phyloP scores from a whole-genome alignment of 2,888 invertebrate species.

The Andrena hattorfiana region DNA sequence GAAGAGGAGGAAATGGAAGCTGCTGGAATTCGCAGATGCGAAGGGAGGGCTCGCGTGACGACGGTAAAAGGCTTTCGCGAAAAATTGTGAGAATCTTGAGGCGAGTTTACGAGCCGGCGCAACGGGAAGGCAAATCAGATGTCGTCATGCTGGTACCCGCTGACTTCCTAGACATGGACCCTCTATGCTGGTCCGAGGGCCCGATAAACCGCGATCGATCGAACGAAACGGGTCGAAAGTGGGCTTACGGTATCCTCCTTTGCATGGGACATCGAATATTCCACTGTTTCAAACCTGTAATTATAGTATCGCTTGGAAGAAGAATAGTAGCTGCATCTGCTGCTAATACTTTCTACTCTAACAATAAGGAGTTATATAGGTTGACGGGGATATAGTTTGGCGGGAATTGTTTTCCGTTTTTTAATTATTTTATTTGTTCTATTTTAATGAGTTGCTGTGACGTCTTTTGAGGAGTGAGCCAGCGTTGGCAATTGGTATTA shows the following conservation, averaged over 20 bases:
- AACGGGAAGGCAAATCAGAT: conserved; percentile 54
- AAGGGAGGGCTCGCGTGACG: not conserved
- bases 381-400: too few relatives aligned
- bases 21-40: conserved; percentile 23
- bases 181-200: conserved; percentile 55
- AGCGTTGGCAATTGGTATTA: too few relatives aligned
- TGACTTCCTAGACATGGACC: conserved; percentile 46
- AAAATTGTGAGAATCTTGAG: conserved; percentile 32
- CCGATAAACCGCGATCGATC: conserved; percentile 61
- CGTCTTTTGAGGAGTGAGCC: too few relatives aligned
- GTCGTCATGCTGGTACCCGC: conserved; percentile 72
- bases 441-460: too few relatives aligned
- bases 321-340: too few relatives aligned
- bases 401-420: too few relatives aligned
- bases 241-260: conserved; percentile 34
- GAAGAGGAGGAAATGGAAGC: conserved; percentile 19
- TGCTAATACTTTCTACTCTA: too few relatives aligned
- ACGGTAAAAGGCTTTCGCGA: conserved; percentile 21
- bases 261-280: not conserved
- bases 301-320: not conserved
- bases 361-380: too few relatives aligned
- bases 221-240: conserved; percentile 55
- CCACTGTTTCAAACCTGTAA: not conserved
- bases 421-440: too few relatives aligned
- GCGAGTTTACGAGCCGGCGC: conserved; percentile 48